Percentiles rank a stretch among this genome's conserved stretches.
phyloP scores from a whole-genome alignment of 2,113 vertebrate species.

The Channa argus region DNA sequence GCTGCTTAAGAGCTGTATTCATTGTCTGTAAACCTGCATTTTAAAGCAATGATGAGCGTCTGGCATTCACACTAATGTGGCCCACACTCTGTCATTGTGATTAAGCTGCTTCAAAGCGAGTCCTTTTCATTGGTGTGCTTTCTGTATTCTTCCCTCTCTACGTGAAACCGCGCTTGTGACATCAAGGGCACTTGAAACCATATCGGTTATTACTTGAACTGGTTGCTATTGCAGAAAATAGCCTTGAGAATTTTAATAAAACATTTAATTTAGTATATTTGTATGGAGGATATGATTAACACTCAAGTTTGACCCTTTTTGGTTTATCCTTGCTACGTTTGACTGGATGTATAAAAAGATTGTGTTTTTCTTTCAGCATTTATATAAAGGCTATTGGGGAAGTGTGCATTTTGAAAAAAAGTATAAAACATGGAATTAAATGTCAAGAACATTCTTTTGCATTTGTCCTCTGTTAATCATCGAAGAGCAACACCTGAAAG shows the following conservation, averaged over 20 bases:
- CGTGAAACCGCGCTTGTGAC: constrained; percentile 3
- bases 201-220: background rate
- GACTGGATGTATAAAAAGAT: no score
- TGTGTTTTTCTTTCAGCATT: background rate
- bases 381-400: background rate
- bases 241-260: constrained; percentile 1
- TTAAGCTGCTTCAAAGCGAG: background rate
- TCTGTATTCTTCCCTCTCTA: background rate
- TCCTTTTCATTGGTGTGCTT: background rate
- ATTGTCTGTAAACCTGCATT: background rate
- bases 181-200: constrained; percentile 3
- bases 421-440: background rate
- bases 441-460: background rate
- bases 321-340: no score
- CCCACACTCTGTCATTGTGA: constrained; percentile 4
- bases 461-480: constrained; percentile 20
- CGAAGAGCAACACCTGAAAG: constrained; percentile 27
- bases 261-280: constrained; percentile 2
- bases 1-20: background rate
- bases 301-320: no score
- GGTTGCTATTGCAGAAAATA: background rate
- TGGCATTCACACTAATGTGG: constrained; percentile 2
- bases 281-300: no score
- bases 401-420: background rate
- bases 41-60: no score